Percentiles rank a stretch among this genome's conserved stretches.
Evolutionary conservation across 2,797 vertebrate genomes (phyloP).

Genomic region (Esox lucius): DNA sequence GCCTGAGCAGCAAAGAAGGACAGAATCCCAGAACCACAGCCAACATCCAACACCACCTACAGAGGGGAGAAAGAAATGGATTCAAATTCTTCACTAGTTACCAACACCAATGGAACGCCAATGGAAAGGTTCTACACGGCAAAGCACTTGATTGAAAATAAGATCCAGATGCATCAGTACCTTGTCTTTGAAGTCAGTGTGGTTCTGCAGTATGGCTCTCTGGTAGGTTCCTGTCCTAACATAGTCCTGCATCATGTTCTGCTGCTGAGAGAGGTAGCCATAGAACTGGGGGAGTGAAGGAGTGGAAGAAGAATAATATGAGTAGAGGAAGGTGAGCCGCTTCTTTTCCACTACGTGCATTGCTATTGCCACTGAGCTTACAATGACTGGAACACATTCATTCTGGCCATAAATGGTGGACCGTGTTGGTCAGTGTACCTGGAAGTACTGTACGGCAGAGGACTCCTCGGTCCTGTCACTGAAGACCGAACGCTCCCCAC

Average conservation of each 20-base stretch:
- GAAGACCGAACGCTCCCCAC: constrained; percentile 85
- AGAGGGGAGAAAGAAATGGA: background rate
- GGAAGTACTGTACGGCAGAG: constrained; percentile 97
- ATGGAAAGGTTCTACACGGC: too few species aligned
- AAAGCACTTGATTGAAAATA: background rate
- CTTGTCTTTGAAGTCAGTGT: constrained; percentile 96
- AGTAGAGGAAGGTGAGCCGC: background rate
- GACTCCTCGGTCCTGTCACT: constrained; percentile 95
- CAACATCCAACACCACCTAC: constrained; percentile 94
- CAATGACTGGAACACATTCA: background rate
- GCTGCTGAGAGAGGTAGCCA: constrained; percentile 98
- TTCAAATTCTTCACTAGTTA: background rate
- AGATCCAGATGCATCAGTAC: constrained; percentile 55
- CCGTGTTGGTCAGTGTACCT: constrained; percentile 70
- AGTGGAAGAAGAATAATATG: background rate
- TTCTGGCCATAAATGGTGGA: background rate
- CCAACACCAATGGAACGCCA: too few species aligned
- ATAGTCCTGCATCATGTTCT: constrained; percentile 99
- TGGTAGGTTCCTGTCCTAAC: constrained; percentile 97
- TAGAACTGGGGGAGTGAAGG: constrained; percentile 82
- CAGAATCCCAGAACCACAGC: constrained; percentile 94
- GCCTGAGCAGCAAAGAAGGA: constrained; percentile 96
- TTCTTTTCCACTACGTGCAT: background rate
- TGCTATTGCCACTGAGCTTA: background rate
- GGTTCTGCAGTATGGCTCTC: constrained; percentile 95